Evolutionary conservation across 2,113 vertebrate genomes (phyloP).

Genomic region (Caloenas nicobarica): DNA sequence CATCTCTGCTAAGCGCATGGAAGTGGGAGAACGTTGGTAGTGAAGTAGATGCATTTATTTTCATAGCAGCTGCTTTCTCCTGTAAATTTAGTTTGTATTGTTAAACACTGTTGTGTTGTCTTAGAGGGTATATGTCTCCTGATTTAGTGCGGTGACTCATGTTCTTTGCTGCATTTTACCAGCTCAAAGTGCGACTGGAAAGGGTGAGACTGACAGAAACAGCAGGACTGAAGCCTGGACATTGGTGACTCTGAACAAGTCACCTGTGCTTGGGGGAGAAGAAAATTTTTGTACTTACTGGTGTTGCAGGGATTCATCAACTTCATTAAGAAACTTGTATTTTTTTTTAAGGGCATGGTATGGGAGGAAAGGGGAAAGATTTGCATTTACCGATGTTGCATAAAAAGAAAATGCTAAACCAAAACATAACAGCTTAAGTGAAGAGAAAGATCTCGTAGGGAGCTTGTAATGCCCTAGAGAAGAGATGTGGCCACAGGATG

Average conservation of each 20-base stretch:
- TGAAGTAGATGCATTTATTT: neutral
- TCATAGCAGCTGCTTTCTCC: neutral
- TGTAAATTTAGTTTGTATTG: neutral
- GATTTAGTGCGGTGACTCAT: neutral
- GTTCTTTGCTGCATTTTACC: neutral
- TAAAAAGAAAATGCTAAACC: neutral
- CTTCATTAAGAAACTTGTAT: neutral
- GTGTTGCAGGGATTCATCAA: neutral
- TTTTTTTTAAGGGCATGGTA: neutral
- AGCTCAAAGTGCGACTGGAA: neutral
- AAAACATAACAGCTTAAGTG: neutral
- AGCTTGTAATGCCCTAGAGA: neutral
- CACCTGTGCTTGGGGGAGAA: neutral
- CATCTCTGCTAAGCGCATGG: fast-evolving
- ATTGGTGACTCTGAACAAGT: neutral
- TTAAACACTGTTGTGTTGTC: neutral
- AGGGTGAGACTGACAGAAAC: neutral
- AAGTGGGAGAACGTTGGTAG: neutral
- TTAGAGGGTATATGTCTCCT: neutral
- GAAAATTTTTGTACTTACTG: neutral
- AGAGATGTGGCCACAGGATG: neutral
- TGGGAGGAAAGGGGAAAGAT: neutral
- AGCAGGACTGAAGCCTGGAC: neutral
- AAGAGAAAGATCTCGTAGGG: neutral
- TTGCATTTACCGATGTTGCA: neutral